Conservation (phyloP, 2,797 vertebrate species). For the Enteromius fasciolatus region DNA sequence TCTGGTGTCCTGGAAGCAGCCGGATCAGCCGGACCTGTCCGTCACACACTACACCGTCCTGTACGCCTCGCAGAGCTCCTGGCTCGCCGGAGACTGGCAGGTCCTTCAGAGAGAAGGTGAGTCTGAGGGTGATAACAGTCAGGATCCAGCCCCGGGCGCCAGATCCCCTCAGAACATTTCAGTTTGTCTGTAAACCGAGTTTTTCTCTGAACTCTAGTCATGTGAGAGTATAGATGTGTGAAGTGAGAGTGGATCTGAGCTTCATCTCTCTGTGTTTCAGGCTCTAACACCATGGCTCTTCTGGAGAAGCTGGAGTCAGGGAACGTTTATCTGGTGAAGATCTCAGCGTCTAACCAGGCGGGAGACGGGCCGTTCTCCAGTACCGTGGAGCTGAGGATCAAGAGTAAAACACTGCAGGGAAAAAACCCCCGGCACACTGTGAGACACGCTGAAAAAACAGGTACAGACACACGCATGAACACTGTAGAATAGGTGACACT, state of each 20-base stretch:
- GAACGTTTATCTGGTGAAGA: slow-evolving; percentile 91
- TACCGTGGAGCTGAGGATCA: slow-evolving; percentile 84
- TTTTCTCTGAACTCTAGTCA: too few species aligned
- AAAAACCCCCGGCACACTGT: slow-evolving; percentile 86
- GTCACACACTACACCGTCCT: slow-evolving; percentile 91
- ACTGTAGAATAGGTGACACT: too few species aligned
- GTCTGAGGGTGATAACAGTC: too few species aligned
- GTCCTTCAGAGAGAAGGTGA: slow-evolving; percentile 91
- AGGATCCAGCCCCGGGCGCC: too few species aligned
- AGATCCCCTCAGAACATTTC: too few species aligned
- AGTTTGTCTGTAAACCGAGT: too few species aligned
- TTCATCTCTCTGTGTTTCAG: slow-evolving; percentile 66
- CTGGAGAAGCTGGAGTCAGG: slow-evolving; percentile 91
- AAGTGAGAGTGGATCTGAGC: too few species aligned
- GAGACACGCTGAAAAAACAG: slow-evolving; percentile 45
- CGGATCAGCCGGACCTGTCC: slow-evolving; percentile 80
- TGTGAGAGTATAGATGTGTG: too few species aligned
- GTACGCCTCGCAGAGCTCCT: slow-evolving; percentile 88
- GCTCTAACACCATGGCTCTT: slow-evolving; percentile 92
- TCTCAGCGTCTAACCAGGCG: slow-evolving; percentile 91
- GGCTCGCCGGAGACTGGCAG: slow-evolving; percentile 90
- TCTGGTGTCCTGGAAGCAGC: slow-evolving; percentile 94
- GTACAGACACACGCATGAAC: not conserved
- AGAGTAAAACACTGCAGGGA: slow-evolving; percentile 78
- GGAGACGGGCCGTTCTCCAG: slow-evolving; percentile 95